These are phyloP conservation scores for Dendrocincla tyrannina DNA, from an alignment of 2,797 vertebrate genomes.

Conservation along the genomic window DNA sequence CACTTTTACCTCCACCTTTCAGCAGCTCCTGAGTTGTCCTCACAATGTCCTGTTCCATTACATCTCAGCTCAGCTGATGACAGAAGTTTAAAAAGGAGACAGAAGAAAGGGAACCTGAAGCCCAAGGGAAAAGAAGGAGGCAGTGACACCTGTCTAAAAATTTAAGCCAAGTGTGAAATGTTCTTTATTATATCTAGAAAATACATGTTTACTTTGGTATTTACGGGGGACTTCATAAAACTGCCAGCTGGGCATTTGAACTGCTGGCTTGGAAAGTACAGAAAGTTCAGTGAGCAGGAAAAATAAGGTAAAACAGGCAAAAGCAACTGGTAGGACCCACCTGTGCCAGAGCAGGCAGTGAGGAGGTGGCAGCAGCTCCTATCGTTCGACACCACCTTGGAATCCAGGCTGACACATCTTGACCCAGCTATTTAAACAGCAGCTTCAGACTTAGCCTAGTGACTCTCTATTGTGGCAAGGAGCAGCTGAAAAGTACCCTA, in stretches of 20 bases:
- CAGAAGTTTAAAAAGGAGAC: neutral
- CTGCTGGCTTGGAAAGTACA: neutral
- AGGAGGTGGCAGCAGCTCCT: neutral
- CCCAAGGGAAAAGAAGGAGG: neutral
- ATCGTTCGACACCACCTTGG: neutral
- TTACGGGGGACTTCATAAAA: neutral
- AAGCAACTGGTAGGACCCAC: neutral
- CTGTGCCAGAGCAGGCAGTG: neutral
- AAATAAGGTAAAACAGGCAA: neutral
- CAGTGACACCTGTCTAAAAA: neutral
- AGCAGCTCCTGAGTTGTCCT: neutral
- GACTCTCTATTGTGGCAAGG: neutral
- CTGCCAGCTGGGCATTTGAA: neutral
- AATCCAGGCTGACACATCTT: neutral
- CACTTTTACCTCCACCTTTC: neutral
- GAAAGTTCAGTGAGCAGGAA: neutral
- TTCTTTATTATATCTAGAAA: neutral
- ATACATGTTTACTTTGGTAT: neutral
- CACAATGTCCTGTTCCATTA: neutral
- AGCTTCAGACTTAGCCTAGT: neutral
- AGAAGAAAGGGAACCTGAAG: neutral
- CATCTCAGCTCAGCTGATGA: neutral
- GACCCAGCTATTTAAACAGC: neutral
- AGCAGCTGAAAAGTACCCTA: neutral
- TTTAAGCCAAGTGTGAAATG: neutral